Base-by-base conservation (phyloP, 1,140 invertebrate genomes). In the Ostrea edulis region DNA sequence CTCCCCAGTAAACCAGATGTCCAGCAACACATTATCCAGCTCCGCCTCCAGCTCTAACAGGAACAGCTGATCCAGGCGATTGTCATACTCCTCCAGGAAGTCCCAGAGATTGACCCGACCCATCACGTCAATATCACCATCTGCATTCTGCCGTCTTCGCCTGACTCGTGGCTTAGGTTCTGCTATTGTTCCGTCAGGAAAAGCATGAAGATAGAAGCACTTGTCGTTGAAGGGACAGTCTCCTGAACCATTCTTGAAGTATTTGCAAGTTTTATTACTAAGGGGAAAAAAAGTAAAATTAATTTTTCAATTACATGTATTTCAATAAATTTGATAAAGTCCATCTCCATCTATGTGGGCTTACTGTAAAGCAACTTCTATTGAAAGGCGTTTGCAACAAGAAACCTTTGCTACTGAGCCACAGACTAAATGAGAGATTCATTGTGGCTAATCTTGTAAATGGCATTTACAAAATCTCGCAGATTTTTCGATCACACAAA, bases 181-280 rank as follows among this genome's bases (percentile, higher is more conserved):
- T 84, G 97, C 95, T 91, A 96, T 96, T 20, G 96, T 96, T 11
- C 98, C 98, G 95, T 98, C 97, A 5, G 97, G 96, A 90, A 97
- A 95, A 71, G 97, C 97, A 94, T 98, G 98, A 77, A 97, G 96
- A 92, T 98, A 98, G 93, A 98, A 98, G 93, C 98, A 98, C 93
- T 98, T 98, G 92, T 98, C 97, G 55, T 97, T 97, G 95, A 98
- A 98, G 9, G 97, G 98, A 96, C 98, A 98, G 91, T 97, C 97
- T 22, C 97, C 97, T 89, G 96, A 95, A 7, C 97, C 97, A 94
- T 96, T 96, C 87, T 97, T 97, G 93, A 98, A 98, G 94, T 98
- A 98, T 93, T 97, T 98, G 95, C 98, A 98, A 90, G 97, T 96
- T 95, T 98, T 98, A 90, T 95, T 95, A 92, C 96, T 97, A 93